phyloP scores from a whole-genome alignment of 2,888 invertebrate genomes.

The Syritta pipiens region DNA sequence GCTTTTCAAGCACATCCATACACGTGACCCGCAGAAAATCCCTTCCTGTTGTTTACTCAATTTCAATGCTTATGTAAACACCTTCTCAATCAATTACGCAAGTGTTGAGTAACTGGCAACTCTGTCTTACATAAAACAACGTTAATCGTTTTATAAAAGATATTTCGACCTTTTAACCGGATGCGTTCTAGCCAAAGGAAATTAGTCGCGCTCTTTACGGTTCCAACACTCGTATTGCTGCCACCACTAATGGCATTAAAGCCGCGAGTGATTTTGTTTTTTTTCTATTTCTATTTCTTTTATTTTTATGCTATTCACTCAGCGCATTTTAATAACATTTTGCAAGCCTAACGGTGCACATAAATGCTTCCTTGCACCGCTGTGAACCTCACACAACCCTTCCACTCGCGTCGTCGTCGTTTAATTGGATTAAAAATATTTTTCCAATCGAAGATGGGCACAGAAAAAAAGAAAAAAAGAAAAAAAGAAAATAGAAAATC shows the following conservation, averaged over 20 bases:
- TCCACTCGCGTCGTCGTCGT: neutral
- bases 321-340: constrained; percentile 23
- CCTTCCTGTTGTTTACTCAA: too few relatives aligned
- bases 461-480: neutral
- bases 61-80: too few relatives aligned
- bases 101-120: too few relatives aligned
- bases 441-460: neutral
- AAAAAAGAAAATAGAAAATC: constrained; percentile 7
- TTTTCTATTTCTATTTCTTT: neutral
- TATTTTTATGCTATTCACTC: neutral
- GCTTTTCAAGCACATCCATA: too few relatives aligned
- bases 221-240: neutral
- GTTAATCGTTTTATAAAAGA: neutral
- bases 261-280: constrained; percentile 13
- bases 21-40: too few relatives aligned
- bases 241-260: constrained; percentile 32
- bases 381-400: neutral
- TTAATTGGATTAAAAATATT: constrained; percentile 49
- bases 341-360: constrained; percentile 24
- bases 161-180: constrained; percentile 21
- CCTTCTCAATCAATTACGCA: too few relatives aligned
- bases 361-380: constrained; percentile 35
- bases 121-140: too few relatives aligned
- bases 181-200: constrained; percentile 1
- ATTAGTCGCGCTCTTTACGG: constrained; percentile 6